A percentile compares a stretch with the other conserved stretches of the same genome.
phyloP scores from a whole-genome alignment of 2,113 vertebrate species.

The Meles meles region DNA sequence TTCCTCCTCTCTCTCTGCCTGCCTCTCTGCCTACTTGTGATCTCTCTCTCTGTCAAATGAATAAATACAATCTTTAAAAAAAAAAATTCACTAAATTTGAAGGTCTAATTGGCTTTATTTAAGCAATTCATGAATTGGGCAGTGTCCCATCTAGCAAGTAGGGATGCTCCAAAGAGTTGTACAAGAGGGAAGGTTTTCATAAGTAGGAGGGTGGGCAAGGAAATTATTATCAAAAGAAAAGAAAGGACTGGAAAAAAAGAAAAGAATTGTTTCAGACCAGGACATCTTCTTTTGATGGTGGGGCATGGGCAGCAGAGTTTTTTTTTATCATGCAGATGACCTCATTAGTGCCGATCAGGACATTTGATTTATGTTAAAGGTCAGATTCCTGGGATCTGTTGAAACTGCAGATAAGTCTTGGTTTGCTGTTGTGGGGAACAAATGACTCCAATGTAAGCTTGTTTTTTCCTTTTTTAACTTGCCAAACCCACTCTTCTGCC shows the following conservation, averaged over 20 bases:
- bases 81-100: not conserved
- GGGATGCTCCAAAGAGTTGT: not conserved
- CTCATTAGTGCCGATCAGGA: not conserved
- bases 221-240: not conserved
- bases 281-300: not conserved
- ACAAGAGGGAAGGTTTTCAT: not conserved
- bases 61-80: too few species aligned
- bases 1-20: too few species aligned
- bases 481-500: not conserved
- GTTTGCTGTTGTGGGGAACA: not conserved
- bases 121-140: not conserved
- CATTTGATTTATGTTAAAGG: not conserved
- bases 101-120: not conserved
- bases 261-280: not conserved
- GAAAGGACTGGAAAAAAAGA: not conserved
- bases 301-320: not conserved
- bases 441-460: not conserved
- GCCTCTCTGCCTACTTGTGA: too few species aligned
- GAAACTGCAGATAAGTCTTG: not conserved
- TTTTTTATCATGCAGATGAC: not conserved
- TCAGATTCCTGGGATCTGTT: not conserved
- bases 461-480: not conserved
- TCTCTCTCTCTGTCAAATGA: too few species aligned
- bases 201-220: not conserved
- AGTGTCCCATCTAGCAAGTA: not conserved